Percentiles rank a stretch among this genome's conserved stretches.
Conservation (phyloP, 2,113 vertebrate species). For the Odocoileus hemionus region DNA sequence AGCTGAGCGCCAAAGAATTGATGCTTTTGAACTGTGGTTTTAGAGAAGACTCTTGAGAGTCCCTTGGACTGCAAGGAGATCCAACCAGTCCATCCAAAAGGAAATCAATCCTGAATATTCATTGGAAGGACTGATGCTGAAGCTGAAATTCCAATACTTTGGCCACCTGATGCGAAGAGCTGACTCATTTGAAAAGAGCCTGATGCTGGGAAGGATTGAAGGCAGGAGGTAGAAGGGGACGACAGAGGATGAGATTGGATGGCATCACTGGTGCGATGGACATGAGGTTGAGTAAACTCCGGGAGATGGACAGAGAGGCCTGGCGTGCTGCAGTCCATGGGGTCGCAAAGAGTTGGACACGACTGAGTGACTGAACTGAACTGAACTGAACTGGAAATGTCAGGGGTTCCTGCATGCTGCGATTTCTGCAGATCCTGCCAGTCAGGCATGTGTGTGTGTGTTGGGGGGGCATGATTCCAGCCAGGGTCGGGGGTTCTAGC, state of each 20-base stretch:
- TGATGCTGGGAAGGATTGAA: background rate
- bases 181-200: background rate
- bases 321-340: background rate
- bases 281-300: background rate
- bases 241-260: background rate
- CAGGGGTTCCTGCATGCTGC: background rate
- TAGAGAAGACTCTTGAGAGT: background rate
- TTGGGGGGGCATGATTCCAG: background rate
- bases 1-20: background rate
- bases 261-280: background rate
- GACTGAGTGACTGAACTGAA: background rate
- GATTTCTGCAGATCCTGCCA: background rate
- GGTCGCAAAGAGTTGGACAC: fast-evolving
- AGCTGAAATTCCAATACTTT: background rate
- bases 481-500: background rate
- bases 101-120: background rate
- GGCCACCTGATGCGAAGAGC: background rate
- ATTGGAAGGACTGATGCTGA: background rate
- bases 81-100: background rate
- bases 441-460: fast-evolving
- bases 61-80: background rate
- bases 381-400: background rate
- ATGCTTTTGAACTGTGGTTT: background rate
- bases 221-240: background rate
- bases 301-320: background rate